Evolutionary conservation across 2,797 vertebrate species (phyloP), one percentile per base, ranked within the genome.

Genomic region (Typhlichthys eigenmanni): DNA sequence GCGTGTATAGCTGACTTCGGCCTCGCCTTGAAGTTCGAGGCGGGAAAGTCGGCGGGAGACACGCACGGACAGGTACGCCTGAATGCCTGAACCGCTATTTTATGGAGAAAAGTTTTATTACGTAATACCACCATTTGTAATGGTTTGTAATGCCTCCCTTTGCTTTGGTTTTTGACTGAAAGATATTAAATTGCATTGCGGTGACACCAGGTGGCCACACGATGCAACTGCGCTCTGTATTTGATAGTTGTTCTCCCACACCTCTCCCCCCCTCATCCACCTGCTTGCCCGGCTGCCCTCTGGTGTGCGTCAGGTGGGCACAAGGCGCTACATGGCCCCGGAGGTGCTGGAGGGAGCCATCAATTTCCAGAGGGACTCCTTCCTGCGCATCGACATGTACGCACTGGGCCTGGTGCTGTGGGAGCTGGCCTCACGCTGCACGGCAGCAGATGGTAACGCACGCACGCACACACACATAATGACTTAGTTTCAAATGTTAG

Each of bases 301-400:
- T 24, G 24, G 34, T 38, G 7, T 38, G 34, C 8, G 34, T 54
- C 62, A 99, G 97, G 97, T 98, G 74, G 97, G 97, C 55, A 98
- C 97, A 0, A 92, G 97, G 61, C 92, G 97, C 71, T 98, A 99
- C 85, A 98, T 98, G 97, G 97, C 98, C 13, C 92, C 98, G 10
- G 97, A 98, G 82, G 97, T 98, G 46, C 91, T 98, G 58, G 97
- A 98, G 87, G 97, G 96, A 10, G 97, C 97, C 74, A 98, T 98
- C 69, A 98, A 98, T 92, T 98, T 99, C 92, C 97, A 99, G 80
- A 92, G 97, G 12, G 97, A 99, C 72, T 93, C 97, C 0, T 99
- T 99, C 87, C 84, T 99, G 89, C 93, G 97, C 19, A 99, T 98
- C 76, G 97, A 99, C 78, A 98, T 99, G 97, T 99, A 99, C 14